A percentile compares a stretch with the other conserved stretches of the same genome.
phyloP scores from a whole-genome alignment of 1,140 invertebrate species.

The Tigriopus japonicus region DNA sequence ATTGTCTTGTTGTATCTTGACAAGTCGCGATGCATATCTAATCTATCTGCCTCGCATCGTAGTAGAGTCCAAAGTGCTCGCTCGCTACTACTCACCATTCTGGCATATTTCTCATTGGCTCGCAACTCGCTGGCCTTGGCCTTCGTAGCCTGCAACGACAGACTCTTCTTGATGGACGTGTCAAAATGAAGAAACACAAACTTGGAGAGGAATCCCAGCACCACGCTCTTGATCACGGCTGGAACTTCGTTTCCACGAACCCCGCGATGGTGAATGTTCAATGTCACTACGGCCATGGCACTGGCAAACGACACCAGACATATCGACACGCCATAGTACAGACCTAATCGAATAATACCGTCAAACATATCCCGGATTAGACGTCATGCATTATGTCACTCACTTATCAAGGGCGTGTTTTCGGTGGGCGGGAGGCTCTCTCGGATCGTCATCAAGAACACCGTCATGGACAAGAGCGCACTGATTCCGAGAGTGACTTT shows the following conservation, averaged over 20 bases:
- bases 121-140: too few relatives aligned
- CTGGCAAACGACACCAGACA: conserved; percentile 74
- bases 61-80: too few relatives aligned
- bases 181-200: conserved; percentile 8
- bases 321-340: conserved; percentile 80
- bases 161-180: too few relatives aligned
- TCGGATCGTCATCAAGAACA: conserved; percentile 78
- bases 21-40: too few relatives aligned
- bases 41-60: too few relatives aligned
- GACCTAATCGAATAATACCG: conserved; percentile 35
- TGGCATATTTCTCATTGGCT: too few relatives aligned
- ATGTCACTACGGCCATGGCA: conserved; percentile 56
- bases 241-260: conserved; percentile 48
- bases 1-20: too few relatives aligned
- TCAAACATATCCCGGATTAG: background rate
- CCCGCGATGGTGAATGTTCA: conserved; percentile 72
- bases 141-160: too few relatives aligned
- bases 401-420: conserved; percentile 76
- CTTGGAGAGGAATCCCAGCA: conserved; percentile 16
- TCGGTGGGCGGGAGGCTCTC: conserved; percentile 79
- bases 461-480: conserved; percentile 73
- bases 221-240: conserved; percentile 15
- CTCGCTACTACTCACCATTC: too few relatives aligned
- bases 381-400: conserved; percentile 22
- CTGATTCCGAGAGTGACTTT: conserved; percentile 72